phyloP scores from a whole-genome alignment of 2,797 vertebrate genomes.

The Myoxocephalus aenaeus region DNA sequence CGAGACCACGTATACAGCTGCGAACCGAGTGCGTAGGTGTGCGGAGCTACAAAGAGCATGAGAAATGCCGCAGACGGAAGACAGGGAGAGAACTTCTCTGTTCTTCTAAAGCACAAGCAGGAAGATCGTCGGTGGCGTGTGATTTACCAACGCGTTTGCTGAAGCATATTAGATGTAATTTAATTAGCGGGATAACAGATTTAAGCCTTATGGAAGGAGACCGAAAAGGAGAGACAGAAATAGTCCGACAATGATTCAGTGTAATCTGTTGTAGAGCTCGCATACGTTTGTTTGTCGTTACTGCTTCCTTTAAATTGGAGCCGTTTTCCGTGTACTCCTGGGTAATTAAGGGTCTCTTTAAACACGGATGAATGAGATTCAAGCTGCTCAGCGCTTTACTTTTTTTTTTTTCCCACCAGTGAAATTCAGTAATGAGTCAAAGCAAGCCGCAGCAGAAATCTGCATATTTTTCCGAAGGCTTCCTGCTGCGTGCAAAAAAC shows the following conservation, averaged over 20 bases:
- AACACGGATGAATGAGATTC: slow-evolving; percentile 12
- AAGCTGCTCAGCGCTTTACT: slow-evolving; percentile 27
- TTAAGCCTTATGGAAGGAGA: neutral
- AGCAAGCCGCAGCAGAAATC: slow-evolving; percentile 16
- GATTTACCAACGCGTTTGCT: neutral
- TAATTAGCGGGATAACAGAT: neutral
- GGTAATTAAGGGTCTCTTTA: slow-evolving; percentile 23
- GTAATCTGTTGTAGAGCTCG: neutral
- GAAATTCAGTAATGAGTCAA: slow-evolving; percentile 34
- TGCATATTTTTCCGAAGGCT: neutral
- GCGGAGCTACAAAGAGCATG: slow-evolving; percentile 57
- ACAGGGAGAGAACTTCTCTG: slow-evolving; percentile 11
- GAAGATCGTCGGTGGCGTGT: neutral
- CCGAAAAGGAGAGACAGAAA: neutral
- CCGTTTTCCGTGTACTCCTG: neutral
- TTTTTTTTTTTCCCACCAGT: neutral
- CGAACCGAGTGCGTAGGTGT: slow-evolving; percentile 46
- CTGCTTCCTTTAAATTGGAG: slow-evolving; percentile 1
- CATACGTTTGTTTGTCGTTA: slow-evolving; percentile 2
- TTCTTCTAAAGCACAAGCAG: slow-evolving; percentile 8
- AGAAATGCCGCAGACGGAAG: slow-evolving; percentile 26
- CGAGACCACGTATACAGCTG: slow-evolving; percentile 1
- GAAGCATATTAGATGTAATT: neutral
- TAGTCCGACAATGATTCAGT: neutral
- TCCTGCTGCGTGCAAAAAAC: slow-evolving; percentile 7